Conservation (phyloP, 2,113 vertebrate species). For the Pelecanoides urinatrix region DNA sequence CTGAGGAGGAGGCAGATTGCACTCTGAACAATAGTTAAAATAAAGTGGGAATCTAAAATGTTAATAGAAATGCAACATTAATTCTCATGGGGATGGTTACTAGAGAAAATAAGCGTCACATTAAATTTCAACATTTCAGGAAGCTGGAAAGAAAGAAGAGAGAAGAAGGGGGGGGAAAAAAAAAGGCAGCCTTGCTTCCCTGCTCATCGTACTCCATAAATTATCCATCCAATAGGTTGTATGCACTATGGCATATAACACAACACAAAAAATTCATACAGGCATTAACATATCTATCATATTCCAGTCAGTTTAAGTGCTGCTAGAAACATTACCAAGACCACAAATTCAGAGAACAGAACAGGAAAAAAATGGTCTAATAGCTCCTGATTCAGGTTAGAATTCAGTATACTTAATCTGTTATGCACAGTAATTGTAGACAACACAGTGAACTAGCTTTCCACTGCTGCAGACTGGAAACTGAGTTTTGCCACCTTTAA, state of each 20-base stretch:
- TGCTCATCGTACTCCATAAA: background rate
- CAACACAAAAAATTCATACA: background rate
- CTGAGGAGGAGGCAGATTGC: background rate
- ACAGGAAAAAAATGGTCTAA: background rate
- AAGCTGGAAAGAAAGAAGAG: background rate
- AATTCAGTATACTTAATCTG: background rate
- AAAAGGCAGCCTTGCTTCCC: background rate
- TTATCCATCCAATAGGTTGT: background rate
- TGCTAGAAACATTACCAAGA: background rate
- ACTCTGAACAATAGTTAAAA: background rate
- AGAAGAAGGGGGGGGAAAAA: no score
- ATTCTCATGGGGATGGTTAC: background rate
- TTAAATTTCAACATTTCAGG: background rate
- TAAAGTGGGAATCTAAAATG: background rate
- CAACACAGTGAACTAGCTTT: background rate
- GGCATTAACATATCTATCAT: background rate
- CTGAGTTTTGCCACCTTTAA: background rate
- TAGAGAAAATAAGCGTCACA: background rate
- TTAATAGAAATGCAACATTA: background rate
- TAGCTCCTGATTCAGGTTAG: background rate
- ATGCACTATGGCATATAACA: background rate
- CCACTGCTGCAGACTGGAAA: background rate
- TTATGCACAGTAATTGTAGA: background rate
- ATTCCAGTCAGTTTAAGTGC: background rate
- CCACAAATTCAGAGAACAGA: background rate